Evolutionary conservation across 2,797 vertebrate genomes (phyloP).

Genomic region (Amblyraja radiata): DNA sequence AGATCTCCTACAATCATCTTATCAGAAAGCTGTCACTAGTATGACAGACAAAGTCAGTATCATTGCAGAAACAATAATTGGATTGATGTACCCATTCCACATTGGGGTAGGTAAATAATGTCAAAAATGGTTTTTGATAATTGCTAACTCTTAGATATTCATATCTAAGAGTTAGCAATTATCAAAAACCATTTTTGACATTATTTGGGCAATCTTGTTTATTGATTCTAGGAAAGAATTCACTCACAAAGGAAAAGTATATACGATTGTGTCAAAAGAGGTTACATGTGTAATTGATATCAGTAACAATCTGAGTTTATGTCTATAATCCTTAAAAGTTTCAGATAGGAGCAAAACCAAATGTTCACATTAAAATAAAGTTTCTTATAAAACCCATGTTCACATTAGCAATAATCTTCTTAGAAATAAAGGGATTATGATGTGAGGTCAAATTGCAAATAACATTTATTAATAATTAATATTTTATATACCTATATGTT

Average conservation of each 20-base stretch:
- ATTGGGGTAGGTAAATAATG: not conserved
- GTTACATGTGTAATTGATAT: not conserved
- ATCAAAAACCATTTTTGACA: too few relatives aligned
- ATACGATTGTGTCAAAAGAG: not conserved
- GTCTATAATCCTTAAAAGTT: not conserved
- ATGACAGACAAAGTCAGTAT: not conserved
- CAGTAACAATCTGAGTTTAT: not conserved
- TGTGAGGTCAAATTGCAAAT: not conserved
- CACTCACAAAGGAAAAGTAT: not conserved
- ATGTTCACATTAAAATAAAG: not conserved
- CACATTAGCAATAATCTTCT: constrained; percentile 12
- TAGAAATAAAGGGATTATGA: not conserved
- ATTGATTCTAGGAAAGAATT: not conserved
- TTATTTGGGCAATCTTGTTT: not conserved
- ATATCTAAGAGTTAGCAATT: too few relatives aligned
- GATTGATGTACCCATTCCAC: not conserved
- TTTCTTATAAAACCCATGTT: not conserved
- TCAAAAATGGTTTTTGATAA: not conserved
- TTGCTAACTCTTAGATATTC: not conserved
- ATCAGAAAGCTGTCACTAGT: not conserved
- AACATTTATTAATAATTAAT: not conserved
- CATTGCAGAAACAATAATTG: not conserved
- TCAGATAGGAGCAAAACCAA: not conserved
- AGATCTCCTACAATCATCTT: not conserved
- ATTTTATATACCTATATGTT: not conserved